These are phyloP conservation scores for Alosa alosa DNA, from an alignment of 2,113 vertebrate genomes.

Conservation along the genomic window DNA sequence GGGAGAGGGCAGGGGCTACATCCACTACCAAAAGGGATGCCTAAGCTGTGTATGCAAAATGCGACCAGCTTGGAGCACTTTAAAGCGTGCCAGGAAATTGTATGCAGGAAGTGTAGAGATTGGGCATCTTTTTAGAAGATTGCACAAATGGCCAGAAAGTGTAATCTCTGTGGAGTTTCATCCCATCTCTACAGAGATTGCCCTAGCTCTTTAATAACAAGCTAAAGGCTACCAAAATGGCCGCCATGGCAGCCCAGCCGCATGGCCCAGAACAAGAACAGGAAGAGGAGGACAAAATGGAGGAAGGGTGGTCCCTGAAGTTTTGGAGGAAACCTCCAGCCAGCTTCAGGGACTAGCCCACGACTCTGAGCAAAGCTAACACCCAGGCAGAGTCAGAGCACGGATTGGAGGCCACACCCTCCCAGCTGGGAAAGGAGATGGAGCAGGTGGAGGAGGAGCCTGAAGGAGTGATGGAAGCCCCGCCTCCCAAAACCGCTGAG, in stretches of 20 bases:
- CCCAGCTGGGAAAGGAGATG: no score
- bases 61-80: background rate
- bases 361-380: background rate
- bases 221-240: conserved; percentile 10
- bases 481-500: no score
- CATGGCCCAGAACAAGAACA: background rate
- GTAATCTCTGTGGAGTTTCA: conserved; percentile 15
- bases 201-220: conserved; percentile 33
- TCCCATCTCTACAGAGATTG: conserved; percentile 35
- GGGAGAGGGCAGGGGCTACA: conserved; percentile 31
- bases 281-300: background rate
- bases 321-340: background rate
- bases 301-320: background rate
- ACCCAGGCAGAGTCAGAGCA: background rate
- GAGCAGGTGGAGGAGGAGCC: no score
- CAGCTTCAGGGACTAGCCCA: background rate
- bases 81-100: conserved; percentile 17
- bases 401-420: no score
- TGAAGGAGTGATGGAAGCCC: no score
- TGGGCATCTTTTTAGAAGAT: conserved; percentile 26
- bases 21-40: background rate
- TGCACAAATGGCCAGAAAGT: conserved; percentile 33
- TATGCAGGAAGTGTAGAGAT: conserved; percentile 35
- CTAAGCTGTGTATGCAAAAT: background rate
- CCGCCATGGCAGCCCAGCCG: background rate